Evolutionary conservation across 1,140 invertebrate genomes (phyloP).

Genomic region (Papilio polytes): DNA sequence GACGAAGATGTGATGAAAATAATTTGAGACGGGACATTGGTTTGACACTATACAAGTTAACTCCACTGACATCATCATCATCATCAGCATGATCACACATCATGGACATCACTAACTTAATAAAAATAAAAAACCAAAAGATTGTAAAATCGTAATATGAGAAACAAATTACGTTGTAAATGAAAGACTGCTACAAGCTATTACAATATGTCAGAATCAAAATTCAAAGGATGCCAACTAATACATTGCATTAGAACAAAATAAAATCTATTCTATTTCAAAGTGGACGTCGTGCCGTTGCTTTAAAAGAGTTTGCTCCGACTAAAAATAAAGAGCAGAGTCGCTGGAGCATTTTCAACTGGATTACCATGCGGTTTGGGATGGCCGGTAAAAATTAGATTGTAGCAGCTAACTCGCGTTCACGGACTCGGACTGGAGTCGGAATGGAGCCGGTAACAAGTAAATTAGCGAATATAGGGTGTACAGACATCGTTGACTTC

Average conservation of each 20-base stretch:
- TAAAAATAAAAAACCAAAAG: neutral
- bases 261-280: conserved; percentile 29
- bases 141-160: neutral
- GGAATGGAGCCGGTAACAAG: conserved; percentile 63
- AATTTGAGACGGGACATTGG: neutral
- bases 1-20: neutral
- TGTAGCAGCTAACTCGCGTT: conserved; percentile 47
- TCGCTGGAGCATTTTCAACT: conserved; percentile 38
- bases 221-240: conserved; percentile 21
- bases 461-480: conserved; percentile 62
- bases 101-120: neutral
- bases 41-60: neutral
- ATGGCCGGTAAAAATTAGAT: conserved; percentile 54
- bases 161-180: neutral
- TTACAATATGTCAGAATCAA: conserved; percentile 9
- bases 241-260: conserved; percentile 30
- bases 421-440: conserved; percentile 48
- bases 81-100: too few relatives aligned
- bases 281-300: conserved; percentile 25
- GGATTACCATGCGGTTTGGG: conserved; percentile 47
- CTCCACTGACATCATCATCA: too few relatives aligned
- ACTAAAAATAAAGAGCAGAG: conserved; percentile 35
- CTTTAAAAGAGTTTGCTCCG: conserved; percentile 34
- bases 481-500: conserved; percentile 55
- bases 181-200: neutral